Percentiles rank a stretch among this genome's conserved stretches.
phyloP scores from a whole-genome alignment of 2,797 vertebrate genomes.

The Otus scops region DNA sequence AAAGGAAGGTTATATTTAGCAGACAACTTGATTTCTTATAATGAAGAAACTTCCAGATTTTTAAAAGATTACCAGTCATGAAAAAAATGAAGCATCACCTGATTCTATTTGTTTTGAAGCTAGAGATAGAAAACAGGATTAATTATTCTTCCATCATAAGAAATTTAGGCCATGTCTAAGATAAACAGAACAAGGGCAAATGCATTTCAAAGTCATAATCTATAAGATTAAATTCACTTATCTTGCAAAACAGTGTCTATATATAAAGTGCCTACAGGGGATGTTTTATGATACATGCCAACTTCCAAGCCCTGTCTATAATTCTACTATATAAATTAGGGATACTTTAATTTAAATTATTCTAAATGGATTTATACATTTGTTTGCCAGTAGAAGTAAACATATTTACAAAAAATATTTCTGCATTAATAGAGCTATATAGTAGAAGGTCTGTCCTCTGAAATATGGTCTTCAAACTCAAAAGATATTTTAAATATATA shows the following conservation, averaged over 20 bases:
- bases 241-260: not conserved
- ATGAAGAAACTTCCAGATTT: not conserved
- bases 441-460: not conserved
- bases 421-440: not conserved
- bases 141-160: not conserved
- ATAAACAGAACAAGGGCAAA: not conserved
- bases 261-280: not conserved
- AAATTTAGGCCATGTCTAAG: not conserved
- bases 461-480: not conserved
- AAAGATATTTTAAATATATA: not conserved
- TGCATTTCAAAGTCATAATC: not conserved
- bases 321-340: not conserved
- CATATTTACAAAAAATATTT: not conserved
- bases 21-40: not conserved
- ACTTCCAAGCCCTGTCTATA: not conserved
- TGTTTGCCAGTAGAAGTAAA: not conserved
- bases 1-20: not conserved
- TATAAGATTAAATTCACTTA: not conserved
- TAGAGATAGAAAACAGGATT: not conserved
- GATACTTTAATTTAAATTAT: not conserved
- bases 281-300: not conserved
- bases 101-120: slow-evolving; percentile 1
- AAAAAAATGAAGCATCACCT: not conserved
- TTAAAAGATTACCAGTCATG: not conserved
- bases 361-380: not conserved